Conservation (phyloP, 2,113 vertebrate species). For the Pluvialis apricaria region DNA sequence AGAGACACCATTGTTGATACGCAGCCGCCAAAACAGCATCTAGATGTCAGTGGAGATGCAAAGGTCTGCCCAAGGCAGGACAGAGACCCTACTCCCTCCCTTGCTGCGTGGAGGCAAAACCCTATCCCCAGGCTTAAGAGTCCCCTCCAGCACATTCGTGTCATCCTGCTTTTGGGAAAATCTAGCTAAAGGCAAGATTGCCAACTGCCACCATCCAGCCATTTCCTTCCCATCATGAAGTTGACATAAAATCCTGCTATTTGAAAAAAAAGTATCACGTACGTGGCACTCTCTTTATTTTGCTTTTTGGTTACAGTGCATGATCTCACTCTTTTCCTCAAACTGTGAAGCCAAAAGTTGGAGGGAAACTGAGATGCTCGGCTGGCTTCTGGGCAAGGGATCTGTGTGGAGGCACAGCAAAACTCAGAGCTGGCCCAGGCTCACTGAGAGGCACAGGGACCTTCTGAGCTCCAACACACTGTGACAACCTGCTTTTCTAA, state of each 20-base stretch:
- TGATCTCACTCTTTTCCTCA: not conserved
- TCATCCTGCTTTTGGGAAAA: not conserved
- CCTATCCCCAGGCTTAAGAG: not conserved
- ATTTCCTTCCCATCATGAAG: not conserved
- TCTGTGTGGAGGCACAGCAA: not conserved
- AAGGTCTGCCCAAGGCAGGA: not conserved
- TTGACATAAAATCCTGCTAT: not conserved
- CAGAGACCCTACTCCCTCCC: not conserved
- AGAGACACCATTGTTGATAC: fast-evolving
- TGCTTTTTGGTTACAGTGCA: not conserved
- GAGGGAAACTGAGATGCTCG: not conserved
- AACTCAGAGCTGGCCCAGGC: not conserved
- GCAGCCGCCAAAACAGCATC: not conserved
- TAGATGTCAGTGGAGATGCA: not conserved
- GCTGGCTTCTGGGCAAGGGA: not conserved
- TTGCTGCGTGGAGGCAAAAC: not conserved
- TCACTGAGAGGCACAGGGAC: not conserved
- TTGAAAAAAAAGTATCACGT: not conserved
- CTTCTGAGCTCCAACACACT: not conserved
- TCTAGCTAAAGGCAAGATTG: not conserved
- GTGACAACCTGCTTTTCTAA: not conserved
- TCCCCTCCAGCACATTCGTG: not conserved
- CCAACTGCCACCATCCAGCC: fast-evolving
- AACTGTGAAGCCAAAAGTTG: not conserved
- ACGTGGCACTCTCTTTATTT: not conserved